Evolutionary conservation across 2,888 invertebrate genomes (phyloP).

Genomic region (Brenthis daphne): DNA sequence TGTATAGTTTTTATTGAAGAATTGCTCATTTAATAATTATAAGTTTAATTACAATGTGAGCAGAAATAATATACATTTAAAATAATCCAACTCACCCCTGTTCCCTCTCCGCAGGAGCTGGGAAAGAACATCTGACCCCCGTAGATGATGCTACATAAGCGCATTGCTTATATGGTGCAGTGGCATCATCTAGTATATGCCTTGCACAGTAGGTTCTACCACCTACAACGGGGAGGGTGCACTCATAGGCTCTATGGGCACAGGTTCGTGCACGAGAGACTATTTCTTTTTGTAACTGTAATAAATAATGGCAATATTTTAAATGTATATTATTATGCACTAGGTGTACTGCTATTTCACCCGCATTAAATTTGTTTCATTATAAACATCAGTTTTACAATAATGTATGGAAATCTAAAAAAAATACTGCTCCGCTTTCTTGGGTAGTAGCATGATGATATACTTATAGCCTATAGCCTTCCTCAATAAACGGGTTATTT

Average conservation of each 20-base stretch:
- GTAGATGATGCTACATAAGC: constrained; percentile 84
- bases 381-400: no score
- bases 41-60: neutral
- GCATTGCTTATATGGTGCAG: constrained; percentile 93
- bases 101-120: constrained; percentile 83
- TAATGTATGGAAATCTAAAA: no score
- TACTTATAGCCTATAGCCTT: no score
- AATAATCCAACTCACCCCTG: constrained; percentile 51
- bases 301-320: constrained; percentile 19
- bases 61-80: neutral
- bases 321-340: no score
- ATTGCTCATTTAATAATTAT: no score
- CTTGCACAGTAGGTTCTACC: constrained; percentile 89
- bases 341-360: no score
- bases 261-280: constrained; percentile 83
- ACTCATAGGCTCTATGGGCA: constrained; percentile 85
- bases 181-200: constrained; percentile 91
- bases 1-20: no score
- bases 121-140: constrained; percentile 88
- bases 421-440: no score
- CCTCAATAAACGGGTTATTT: neutral
- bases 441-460: no score
- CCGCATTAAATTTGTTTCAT: no score
- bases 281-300: constrained; percentile 84
- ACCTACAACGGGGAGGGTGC: constrained; percentile 85